Conservation (phyloP, 2,113 vertebrate species). For the Pedetes capensis region DNA sequence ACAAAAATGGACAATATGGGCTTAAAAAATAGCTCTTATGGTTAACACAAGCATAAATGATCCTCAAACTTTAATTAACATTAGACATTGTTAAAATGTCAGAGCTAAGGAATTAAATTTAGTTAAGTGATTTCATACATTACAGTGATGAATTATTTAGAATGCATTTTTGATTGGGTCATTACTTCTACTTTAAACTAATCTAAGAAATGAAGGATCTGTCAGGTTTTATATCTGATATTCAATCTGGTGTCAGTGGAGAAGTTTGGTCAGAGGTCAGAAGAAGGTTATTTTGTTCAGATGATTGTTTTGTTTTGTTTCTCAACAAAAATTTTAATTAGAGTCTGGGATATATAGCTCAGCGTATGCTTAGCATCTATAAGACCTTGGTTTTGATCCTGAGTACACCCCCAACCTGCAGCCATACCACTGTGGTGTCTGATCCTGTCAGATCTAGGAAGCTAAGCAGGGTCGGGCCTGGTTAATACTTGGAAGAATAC, state of each 20-base stretch:
- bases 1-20: background rate
- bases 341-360: background rate
- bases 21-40: slow-evolving; percentile 7
- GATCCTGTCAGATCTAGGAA: too few species aligned
- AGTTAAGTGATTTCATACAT: background rate
- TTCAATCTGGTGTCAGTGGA: background rate
- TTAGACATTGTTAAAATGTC: background rate
- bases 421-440: too few species aligned
- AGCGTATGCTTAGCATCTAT: background rate
- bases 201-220: background rate
- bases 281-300: background rate
- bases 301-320: background rate
- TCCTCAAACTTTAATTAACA: slow-evolving; percentile 23
- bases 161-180: background rate
- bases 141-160: background rate
- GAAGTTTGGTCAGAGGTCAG: background rate
- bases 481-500: too few species aligned
- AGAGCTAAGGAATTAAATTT: slow-evolving; percentile 22
- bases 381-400: background rate
- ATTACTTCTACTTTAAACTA: slow-evolving; percentile 33
- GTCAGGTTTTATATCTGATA: background rate
- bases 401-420: background rate
- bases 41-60: background rate
- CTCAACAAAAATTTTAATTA: background rate
- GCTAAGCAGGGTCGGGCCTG: too few species aligned